Evolutionary conservation across 2,888 invertebrate genomes (phyloP).

Genomic region (Diarsia mendica): DNA sequence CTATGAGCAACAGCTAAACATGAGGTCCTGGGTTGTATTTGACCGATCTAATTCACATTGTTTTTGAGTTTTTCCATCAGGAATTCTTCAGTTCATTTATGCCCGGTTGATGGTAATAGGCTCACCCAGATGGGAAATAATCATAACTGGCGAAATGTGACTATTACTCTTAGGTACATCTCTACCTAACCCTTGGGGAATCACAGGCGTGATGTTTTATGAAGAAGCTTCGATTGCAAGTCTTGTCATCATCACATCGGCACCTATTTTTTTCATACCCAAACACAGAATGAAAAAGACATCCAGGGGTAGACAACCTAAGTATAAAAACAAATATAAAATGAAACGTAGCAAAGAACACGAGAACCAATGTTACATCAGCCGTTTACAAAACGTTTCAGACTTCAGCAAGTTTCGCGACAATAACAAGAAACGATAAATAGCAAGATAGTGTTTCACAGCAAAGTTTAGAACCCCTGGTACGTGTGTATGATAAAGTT

Average conservation of each 20-base stretch:
- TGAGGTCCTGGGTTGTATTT: too few species aligned
- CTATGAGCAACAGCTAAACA: too few species aligned
- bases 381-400: conserved; percentile 32
- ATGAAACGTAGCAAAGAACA: conserved; percentile 7
- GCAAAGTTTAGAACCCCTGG: conserved; percentile 44
- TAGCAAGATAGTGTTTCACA: conserved; percentile 53
- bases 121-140: too few species aligned
- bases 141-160: too few species aligned
- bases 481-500: conserved; percentile 61
- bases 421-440: conserved; percentile 61
- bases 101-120: too few species aligned
- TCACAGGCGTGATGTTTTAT: too few species aligned
- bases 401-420: conserved; percentile 48
- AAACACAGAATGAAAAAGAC: background rate
- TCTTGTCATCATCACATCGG: background rate
- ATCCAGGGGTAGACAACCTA: background rate
- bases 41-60: too few species aligned
- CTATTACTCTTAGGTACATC: too few species aligned
- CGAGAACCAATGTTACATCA: conserved; percentile 21
- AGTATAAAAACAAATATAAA: background rate
- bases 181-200: too few species aligned
- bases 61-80: too few species aligned
- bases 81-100: too few species aligned
- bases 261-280: background rate
- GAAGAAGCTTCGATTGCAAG: background rate